Evolutionary conservation across 2,113 vertebrate species (phyloP).

Genomic region (Pitta sordida): DNA sequence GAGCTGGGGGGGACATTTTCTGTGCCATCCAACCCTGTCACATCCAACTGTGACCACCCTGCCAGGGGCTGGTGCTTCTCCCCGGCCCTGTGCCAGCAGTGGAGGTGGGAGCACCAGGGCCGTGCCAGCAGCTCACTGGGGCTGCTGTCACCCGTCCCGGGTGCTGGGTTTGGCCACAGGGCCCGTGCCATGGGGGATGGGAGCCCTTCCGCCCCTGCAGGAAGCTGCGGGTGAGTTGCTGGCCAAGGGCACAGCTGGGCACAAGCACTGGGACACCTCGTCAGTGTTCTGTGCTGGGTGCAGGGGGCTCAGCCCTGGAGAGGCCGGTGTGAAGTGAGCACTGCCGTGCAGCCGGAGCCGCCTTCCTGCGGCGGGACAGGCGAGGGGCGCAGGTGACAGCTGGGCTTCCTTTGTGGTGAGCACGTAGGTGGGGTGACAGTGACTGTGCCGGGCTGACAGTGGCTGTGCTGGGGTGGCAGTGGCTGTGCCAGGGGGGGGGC

Average conservation of each 20-base stretch:
- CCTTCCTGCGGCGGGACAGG: background rate
- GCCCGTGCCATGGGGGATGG: background rate
- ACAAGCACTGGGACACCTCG: rapidly evolving
- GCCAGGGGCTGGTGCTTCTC: background rate
- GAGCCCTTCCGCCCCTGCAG: background rate
- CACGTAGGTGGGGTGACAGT: background rate
- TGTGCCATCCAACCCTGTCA: rapidly evolving
- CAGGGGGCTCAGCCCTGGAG: rapidly evolving
- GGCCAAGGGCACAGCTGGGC: background rate
- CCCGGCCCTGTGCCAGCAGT: rapidly evolving
- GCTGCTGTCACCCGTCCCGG: background rate
- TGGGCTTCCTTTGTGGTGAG: slow-evolving; percentile 33
- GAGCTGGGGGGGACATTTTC: background rate
- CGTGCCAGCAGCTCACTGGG: rapidly evolving
- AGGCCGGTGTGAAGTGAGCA: rapidly evolving
- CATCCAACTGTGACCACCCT: background rate
- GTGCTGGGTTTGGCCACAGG: rapidly evolving
- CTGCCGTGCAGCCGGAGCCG: background rate
- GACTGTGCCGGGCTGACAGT: background rate
- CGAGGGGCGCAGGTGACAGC: background rate
- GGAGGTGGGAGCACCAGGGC: background rate
- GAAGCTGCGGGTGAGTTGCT: background rate
- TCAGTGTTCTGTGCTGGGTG: rapidly evolving
- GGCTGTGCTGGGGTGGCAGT: background rate
- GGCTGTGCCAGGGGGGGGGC: background rate